A percentile compares a stretch with the other conserved stretches of the same genome.
Evolutionary conservation across 2,113 vertebrate genomes (phyloP).

Genomic region (Calyptomena viridis): DNA sequence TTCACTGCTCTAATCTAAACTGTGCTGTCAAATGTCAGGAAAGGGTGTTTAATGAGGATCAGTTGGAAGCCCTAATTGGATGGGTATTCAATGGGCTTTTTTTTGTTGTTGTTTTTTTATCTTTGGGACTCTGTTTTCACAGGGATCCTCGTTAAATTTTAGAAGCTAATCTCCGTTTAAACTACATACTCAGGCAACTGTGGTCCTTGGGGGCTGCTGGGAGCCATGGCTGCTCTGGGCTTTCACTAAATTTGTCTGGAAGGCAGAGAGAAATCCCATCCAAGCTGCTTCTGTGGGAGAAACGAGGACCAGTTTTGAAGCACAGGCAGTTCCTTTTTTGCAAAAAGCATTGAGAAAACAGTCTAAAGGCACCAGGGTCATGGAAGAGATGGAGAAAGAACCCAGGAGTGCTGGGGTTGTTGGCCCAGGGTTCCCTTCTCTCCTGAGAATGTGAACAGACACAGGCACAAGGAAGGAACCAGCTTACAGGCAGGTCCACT

Average conservation of each 20-base stretch:
- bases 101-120: background rate
- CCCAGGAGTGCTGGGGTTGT: background rate
- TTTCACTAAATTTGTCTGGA: background rate
- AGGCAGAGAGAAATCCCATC: background rate
- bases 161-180: conserved; percentile 49
- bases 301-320: background rate
- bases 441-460: background rate
- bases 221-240: background rate
- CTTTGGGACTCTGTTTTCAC: conserved; percentile 36
- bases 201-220: background rate
- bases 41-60: conserved; percentile 44
- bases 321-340: background rate
- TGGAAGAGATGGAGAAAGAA: background rate
- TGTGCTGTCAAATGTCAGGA: conserved; percentile 56
- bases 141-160: conserved; percentile 53
- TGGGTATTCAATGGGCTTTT: conserved; percentile 26
- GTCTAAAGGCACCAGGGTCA: background rate
- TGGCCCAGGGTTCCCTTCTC: background rate
- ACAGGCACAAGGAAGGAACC: background rate
- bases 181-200: background rate
- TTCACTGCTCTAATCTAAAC: conserved; percentile 42
- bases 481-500: background rate
- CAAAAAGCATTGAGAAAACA: background rate
- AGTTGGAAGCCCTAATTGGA: conserved; percentile 66
- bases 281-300: background rate